phyloP scores from a whole-genome alignment of 2,113 vertebrate species.

The Anguilla japonica region DNA sequence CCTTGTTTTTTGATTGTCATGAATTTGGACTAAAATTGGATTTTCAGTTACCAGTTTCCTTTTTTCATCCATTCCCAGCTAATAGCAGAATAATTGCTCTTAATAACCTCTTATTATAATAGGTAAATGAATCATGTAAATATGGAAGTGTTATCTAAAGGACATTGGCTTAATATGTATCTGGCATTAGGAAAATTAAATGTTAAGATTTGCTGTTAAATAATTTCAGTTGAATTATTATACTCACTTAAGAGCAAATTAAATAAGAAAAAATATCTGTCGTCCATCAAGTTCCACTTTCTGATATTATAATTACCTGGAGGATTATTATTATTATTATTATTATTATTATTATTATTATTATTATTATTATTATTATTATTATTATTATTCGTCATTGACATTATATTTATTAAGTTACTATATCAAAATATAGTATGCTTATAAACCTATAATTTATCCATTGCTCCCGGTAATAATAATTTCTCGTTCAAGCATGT shows the following conservation, averaged over 20 bases:
- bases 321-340: neutral
- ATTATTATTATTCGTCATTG: neutral
- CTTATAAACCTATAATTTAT: neutral
- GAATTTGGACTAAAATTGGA: neutral
- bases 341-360: neutral
- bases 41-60: neutral
- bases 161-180: too few relatives aligned
- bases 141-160: too few relatives aligned
- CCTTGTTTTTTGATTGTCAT: neutral
- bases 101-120: too few relatives aligned
- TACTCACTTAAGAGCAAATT: neutral
- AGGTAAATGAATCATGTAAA: too few relatives aligned
- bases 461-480: neutral
- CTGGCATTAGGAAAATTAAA: neutral
- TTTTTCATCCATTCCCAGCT: neutral
- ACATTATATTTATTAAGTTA: neutral
- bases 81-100: too few relatives aligned
- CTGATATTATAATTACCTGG: neutral
- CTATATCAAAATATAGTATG: neutral
- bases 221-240: neutral
- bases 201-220: neutral
- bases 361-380: neutral
- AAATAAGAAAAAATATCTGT: too few relatives aligned
- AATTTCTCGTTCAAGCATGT: neutral
- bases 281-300: neutral